Conservation (phyloP, 2,888 invertebrate species). For the Eucriotettix oculatus region DNA sequence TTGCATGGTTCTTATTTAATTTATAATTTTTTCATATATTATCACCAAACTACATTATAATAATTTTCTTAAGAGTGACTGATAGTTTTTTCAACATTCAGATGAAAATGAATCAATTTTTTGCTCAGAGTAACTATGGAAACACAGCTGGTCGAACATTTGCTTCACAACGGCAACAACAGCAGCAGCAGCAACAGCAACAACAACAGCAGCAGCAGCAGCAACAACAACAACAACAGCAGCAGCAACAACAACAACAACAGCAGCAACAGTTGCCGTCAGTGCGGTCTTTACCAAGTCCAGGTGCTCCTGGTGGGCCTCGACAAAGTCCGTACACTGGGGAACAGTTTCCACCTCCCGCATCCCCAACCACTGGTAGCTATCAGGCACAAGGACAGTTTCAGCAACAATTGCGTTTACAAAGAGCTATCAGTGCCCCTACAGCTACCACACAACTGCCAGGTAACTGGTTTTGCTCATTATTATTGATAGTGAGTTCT, state of each 20-base stretch:
- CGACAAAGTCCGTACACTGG: constrained; percentile 37
- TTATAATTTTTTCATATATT: too few relatives aligned
- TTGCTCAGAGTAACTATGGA: constrained; percentile 1
- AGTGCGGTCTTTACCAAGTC: constrained; percentile 31
- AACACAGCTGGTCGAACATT: not conserved
- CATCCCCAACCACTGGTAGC: constrained; percentile 32
- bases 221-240: constrained; percentile 13
- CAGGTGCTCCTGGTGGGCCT: constrained; percentile 26
- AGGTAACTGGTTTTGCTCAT: constrained; percentile 26
- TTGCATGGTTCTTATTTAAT: too few relatives aligned
- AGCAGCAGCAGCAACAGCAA: constrained; percentile 9
- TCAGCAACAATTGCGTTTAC: constrained; percentile 35
- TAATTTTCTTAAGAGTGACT: not conserved
- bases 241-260: constrained; percentile 11
- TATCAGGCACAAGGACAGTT: constrained; percentile 23
- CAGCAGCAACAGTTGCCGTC: constrained; percentile 12
- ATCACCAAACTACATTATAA: not conserved
- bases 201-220: constrained; percentile 15
- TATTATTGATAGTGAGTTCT: not conserved
- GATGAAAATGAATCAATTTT: not conserved
- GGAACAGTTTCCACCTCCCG: constrained; percentile 32
- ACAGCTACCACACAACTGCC: constrained; percentile 40
- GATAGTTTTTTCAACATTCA: not conserved
- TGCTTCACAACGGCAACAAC: constrained; percentile 14
- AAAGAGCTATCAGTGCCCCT: constrained; percentile 38